Evolutionary conservation across 2,113 vertebrate species (phyloP).

Genomic region (Loxodonta africana): DNA sequence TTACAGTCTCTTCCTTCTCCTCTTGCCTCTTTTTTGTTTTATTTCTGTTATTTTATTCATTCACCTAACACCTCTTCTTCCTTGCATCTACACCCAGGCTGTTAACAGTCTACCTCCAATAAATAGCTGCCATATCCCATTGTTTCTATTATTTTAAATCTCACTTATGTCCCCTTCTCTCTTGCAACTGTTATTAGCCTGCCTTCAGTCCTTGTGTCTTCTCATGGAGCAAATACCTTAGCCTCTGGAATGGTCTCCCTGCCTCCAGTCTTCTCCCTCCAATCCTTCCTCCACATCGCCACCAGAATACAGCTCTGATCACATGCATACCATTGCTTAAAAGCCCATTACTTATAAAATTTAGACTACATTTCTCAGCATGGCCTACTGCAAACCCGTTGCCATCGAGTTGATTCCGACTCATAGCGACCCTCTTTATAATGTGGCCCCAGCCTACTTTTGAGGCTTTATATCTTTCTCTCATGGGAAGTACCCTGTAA

Average conservation of each 20-base stretch:
- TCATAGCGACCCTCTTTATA: not conserved
- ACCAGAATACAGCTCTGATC: slow-evolving; percentile 15
- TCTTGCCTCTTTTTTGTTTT: slow-evolving; percentile 14
- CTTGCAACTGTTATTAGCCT: slow-evolving; percentile 33
- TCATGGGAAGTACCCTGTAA: not conserved
- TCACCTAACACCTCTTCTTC: slow-evolving; percentile 21
- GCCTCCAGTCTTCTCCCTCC: not conserved
- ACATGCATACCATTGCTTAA: not conserved
- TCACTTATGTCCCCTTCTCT: slow-evolving; percentile 40
- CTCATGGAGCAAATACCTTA: slow-evolving; percentile 27
- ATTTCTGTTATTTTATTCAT: slow-evolving; percentile 51
- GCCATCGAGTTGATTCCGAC: too few species aligned
- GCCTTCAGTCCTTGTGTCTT: slow-evolving; percentile 33
- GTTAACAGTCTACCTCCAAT: not conserved
- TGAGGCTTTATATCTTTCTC: slow-evolving; percentile 44
- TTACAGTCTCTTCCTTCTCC: not conserved
- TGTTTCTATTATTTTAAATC: slow-evolving; percentile 53
- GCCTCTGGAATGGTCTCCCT: slow-evolving; percentile 52
- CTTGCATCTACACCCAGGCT: not conserved
- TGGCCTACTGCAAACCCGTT: not conserved
- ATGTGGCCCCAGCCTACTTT: slow-evolving; percentile 26
- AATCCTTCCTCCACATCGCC: slow-evolving; percentile 32
- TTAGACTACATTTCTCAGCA: not conserved
- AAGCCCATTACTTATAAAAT: slow-evolving; percentile 15
- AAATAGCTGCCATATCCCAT: slow-evolving; percentile 28